These are phyloP conservation scores for Apodemia zela DNA, from an alignment of 2,888 invertebrate genomes.

Conservation along the genomic window DNA sequence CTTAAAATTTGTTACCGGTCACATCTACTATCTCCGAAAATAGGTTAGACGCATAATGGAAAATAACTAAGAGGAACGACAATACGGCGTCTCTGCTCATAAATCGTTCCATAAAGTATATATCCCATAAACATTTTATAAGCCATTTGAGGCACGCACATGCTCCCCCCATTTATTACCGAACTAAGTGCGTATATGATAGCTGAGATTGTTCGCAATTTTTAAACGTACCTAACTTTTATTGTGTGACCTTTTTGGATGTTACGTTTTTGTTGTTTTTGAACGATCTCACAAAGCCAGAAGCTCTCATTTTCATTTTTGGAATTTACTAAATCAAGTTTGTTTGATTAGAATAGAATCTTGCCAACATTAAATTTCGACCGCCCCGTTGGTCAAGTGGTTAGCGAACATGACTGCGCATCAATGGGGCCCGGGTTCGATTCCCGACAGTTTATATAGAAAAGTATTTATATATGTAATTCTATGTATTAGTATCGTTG, in stretches of 20 bases:
- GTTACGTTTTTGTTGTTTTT: too few species aligned
- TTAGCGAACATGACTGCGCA: too few species aligned
- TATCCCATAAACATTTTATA: slow-evolving; percentile 56
- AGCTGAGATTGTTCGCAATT: slow-evolving; percentile 31
- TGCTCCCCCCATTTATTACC: slow-evolving; percentile 36
- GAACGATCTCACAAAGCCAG: too few species aligned
- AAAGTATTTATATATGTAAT: too few species aligned
- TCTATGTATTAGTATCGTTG: too few species aligned
- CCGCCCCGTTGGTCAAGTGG: too few species aligned
- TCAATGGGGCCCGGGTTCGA: too few species aligned
- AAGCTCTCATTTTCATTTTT: too few species aligned
- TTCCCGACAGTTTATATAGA: too few species aligned
- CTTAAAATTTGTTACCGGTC: slow-evolving; percentile 3
- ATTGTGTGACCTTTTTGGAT: slow-evolving; percentile 12
- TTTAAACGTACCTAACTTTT: slow-evolving; percentile 25
- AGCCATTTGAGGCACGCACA: slow-evolving; percentile 47
- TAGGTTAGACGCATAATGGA: slow-evolving; percentile 33
- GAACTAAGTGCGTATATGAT: slow-evolving; percentile 25
- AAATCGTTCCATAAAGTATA: slow-evolving; percentile 46
- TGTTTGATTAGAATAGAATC: too few species aligned
- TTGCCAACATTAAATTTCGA: too few species aligned
- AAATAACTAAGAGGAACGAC: slow-evolving; percentile 33
- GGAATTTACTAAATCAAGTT: too few species aligned
- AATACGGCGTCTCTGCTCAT: slow-evolving; percentile 37
- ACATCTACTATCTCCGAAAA: slow-evolving; percentile 25